Evolutionary conservation across 2,888 invertebrate genomes (phyloP), one percentile per base, ranked within the genome.

Genomic region (Drosophila phalerata): DNA sequence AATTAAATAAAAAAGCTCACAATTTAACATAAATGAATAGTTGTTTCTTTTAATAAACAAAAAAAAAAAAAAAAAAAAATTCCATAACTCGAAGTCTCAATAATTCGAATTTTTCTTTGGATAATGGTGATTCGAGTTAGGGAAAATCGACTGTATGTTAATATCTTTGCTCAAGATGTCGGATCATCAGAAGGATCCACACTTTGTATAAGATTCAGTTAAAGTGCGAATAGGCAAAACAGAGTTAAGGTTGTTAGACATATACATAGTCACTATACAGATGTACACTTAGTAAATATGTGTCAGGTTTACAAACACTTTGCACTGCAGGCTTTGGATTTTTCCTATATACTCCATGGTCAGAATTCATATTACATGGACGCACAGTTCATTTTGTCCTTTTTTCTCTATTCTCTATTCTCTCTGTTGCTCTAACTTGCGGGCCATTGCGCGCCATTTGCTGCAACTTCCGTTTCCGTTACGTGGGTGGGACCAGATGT

Each of bases 381-480:
- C 70, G 47, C 60, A 40, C 72, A 47, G 60, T 9, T 37, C 9
- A 8, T 32, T 11, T 13, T 42, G 13, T 17, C 32, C 28, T 34
- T 4, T n/a, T 15, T 11, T 38, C 10, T 30, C n/a, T n/a, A n/a
- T n/a, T 22, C 15, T 30, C 11, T 22, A 10, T 22, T 40, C 17
- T 5, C 48, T 28, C 49, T n/a, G 51, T 34, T 19, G 19, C 49
- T 15, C 43, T 32, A 53, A 58, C 65, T 53, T 62, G 30, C 40
- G 11, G 19, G 30, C 69, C 53, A 77, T 77, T 61, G 66, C 66
- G 62, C 74, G 68, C 89, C 77, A 85, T 89, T 86, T 87, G 82
- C 80, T 82, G 88, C 71, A 85, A 89, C 85, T 87, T 89, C 89
- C 88, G 82, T 62, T 79, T 89, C 89, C 82, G 77, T 56, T 69